Evolutionary conservation across 2,797 vertebrate species (phyloP), one percentile per base, ranked within the genome.

Genomic region (Sebastes flavidus): DNA sequence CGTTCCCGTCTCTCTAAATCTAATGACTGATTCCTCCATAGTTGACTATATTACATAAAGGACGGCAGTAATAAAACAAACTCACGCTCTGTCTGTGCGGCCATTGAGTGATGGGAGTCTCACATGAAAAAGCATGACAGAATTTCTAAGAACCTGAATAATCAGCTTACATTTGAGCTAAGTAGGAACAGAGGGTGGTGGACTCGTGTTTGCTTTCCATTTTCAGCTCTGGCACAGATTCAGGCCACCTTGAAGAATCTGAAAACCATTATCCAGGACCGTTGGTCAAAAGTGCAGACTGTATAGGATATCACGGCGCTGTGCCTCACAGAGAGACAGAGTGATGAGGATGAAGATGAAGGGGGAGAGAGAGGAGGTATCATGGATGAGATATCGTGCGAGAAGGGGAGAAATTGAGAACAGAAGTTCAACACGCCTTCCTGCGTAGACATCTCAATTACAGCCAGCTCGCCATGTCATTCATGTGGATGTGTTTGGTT

Each of bases 171-270:
- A 88, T 90, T 93, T 83, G 84, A 91, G 80, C 78, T 94, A 94
- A 94, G 92, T 93, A 87, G 93, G 92, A 95, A 91, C 94, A 95
- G 93, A 93, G 89, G 91, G 80, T 78, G 89, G 88, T 65, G 73
- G 88, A 87, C 84, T 85, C 18, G 52, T 94, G 93, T 94, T 95
- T 93, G 91, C 88, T 94, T 94, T 95, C 88, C 92, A 90, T 93
- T 94, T 94, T 94, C 89, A 84, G 88, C 67, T 93, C 87, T 94
- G 93, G 93, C 93, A 90, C 80, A 72, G 86, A 80, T 83, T 91
- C 87, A 89, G 94, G 92, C 93, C 94, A 95, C 91, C 94, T 94
- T 94, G 89, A 91, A 93, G 91, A 93, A 86, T 94, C 92, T 94
- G 94, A 95, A 95, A 95, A 94, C 88, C 92, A 95, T 95, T 95